Conservation (phyloP, 2,113 vertebrate genomes). For the Barbus barbus region DNA sequence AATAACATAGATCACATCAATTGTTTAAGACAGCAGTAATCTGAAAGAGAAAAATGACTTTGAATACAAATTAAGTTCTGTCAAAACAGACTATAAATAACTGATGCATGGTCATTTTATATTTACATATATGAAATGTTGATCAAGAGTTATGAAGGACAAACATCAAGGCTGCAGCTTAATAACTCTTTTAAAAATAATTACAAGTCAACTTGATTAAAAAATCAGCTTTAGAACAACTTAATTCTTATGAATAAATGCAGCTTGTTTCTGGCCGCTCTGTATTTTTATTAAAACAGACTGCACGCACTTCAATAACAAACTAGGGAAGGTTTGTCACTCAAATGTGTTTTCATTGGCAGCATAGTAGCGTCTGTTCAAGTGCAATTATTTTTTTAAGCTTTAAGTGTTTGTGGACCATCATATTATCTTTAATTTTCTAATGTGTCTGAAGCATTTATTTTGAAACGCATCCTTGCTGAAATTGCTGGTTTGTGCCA, state of each 20-base stretch:
- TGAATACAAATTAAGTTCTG: neutral
- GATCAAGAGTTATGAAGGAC: neutral
- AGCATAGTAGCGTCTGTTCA: neutral
- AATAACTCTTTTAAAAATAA: too few relatives aligned
- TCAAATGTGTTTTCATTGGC: too few relatives aligned
- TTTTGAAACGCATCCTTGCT: neutral
- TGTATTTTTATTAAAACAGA: neutral
- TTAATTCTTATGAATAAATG: neutral
- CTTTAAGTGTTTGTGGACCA: neutral
- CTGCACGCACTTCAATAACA: neutral
- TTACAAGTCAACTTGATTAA: neutral
- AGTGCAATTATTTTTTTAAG: neutral
- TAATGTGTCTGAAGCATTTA: neutral
- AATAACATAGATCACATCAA: neutral
- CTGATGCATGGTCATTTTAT: neutral
- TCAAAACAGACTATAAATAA: constrained; percentile 16
- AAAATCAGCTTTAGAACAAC: neutral
- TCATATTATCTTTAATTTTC: neutral
- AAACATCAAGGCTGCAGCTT: neutral
- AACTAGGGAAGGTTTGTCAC: neutral
- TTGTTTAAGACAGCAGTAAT: neutral
- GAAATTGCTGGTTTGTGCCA: neutral
- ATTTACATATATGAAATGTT: neutral
- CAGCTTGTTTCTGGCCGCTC: neutral
- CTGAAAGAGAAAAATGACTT: neutral